Conservation (phyloP, 2,888 invertebrate genomes). For the Myopa testacea region DNA sequence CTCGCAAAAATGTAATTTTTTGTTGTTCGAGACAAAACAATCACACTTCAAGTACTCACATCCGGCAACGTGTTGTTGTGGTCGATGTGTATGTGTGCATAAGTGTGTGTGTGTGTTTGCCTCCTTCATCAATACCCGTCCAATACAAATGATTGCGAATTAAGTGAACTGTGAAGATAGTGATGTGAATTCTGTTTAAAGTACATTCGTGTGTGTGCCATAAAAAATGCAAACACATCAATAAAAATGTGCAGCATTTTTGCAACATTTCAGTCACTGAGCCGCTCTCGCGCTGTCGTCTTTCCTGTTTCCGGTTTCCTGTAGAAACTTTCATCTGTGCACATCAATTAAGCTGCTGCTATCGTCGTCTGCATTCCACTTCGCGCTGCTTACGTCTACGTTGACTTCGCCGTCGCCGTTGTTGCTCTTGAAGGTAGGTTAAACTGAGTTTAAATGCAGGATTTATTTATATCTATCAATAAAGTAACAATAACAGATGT, state of each 20-base stretch:
- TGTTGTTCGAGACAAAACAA: too few relatives aligned
- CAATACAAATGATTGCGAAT: too few relatives aligned
- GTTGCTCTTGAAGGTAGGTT: conserved; percentile 43
- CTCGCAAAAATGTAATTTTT: too few relatives aligned
- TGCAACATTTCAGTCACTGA: not conserved
- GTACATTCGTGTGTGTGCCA: not conserved
- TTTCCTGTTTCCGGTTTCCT: not conserved
- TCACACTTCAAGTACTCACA: too few relatives aligned
- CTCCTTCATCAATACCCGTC: not conserved
- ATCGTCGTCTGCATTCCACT: not conserved
- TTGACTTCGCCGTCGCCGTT: not conserved
- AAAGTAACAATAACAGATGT: not conserved
- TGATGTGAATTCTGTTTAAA: not conserved
- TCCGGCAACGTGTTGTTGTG: too few relatives aligned
- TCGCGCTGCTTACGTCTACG: not conserved
- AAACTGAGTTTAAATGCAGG: conserved; percentile 40
- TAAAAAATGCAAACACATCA: too few relatives aligned
- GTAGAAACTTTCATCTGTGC: not conserved
- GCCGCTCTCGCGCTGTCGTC: not conserved
- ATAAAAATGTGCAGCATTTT: too few relatives aligned
- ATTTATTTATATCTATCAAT: conserved; percentile 7
- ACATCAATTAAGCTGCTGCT: not conserved
- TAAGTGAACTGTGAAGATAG: not conserved
- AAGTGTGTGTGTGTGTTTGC: conserved; percentile 28
- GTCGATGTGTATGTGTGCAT: not conserved